These are phyloP conservation scores for Cariama cristata DNA, from an alignment of 2,113 vertebrate genomes.

Conservation along the genomic window DNA sequence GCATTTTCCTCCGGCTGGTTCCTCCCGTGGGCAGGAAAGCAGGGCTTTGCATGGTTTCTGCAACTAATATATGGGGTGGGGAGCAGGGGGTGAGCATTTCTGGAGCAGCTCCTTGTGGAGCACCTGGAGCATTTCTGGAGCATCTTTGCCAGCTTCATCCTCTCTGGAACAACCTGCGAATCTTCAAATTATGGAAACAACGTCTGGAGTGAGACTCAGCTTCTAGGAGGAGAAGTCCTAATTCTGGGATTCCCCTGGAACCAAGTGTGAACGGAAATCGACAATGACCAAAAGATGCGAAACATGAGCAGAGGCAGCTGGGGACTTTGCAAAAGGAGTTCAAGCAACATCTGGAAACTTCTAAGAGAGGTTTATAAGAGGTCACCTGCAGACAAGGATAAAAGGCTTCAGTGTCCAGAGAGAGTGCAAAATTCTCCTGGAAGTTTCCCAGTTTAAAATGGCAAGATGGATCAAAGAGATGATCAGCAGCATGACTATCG, in stretches of 20 bases:
- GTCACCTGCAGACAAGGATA: constrained; percentile 59
- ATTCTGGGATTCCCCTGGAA: constrained; percentile 21
- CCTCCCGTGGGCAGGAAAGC: neutral
- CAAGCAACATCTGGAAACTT: constrained; percentile 59
- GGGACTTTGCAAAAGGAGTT: constrained; percentile 20
- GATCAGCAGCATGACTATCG: neutral
- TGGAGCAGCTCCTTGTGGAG: neutral
- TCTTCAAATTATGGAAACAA: neutral
- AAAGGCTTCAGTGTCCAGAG: constrained; percentile 39
- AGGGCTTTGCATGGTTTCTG: neutral
- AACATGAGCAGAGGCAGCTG: constrained; percentile 17
- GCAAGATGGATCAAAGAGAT: constrained; percentile 25
- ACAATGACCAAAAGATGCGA: constrained; percentile 23
- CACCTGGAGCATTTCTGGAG: neutral
- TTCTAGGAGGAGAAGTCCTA: neutral
- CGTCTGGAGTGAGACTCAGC: neutral
- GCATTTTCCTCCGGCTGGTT: neutral
- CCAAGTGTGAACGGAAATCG: neutral
- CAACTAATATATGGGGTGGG: neutral
- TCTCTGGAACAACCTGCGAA: neutral
- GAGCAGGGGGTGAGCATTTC: neutral
- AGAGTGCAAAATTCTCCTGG: constrained; percentile 15
- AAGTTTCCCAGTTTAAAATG: constrained; percentile 31
- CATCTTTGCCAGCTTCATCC: neutral
- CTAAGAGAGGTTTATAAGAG: constrained; percentile 40